A percentile compares a stretch with the other conserved stretches of the same genome.
These are phyloP conservation scores for Aphelenchoides besseyi DNA, from an alignment of 1,140 invertebrate genomes.

Conservation along the genomic window DNA sequence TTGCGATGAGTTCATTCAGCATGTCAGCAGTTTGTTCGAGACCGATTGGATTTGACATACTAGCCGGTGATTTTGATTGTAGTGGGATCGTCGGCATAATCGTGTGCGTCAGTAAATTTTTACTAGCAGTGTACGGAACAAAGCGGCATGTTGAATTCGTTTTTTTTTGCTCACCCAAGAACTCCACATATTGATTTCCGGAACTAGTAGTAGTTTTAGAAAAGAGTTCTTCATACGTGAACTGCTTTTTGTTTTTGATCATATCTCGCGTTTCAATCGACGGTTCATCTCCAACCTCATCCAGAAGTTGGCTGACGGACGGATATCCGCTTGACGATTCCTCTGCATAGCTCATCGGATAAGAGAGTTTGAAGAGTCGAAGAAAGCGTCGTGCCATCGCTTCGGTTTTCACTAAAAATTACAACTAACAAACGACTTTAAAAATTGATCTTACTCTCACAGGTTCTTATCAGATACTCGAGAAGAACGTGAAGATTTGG, in stretches of 20 bases:
- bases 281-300: neutral
- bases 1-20: neutral
- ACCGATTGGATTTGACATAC: too few species aligned
- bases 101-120: neutral
- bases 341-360: neutral
- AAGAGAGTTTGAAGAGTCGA: neutral
- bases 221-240: neutral
- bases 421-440: neutral
- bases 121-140: neutral
- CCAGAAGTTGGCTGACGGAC: neutral
- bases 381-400: neutral
- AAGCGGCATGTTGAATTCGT: neutral
- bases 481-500: neutral
- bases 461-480: neutral
- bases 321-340: neutral
- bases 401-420: neutral
- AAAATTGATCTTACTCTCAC: neutral
- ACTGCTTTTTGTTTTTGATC: neutral
- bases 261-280: neutral
- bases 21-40: neutral
- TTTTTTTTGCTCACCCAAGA: neutral
- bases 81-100: neutral
- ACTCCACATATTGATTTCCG: too few species aligned
- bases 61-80: too few species aligned
- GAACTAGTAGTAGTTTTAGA: too few species aligned